phyloP scores from a whole-genome alignment of 37 sponge, comb jelly and placozoan species.

The Spongia lamella region DNA sequence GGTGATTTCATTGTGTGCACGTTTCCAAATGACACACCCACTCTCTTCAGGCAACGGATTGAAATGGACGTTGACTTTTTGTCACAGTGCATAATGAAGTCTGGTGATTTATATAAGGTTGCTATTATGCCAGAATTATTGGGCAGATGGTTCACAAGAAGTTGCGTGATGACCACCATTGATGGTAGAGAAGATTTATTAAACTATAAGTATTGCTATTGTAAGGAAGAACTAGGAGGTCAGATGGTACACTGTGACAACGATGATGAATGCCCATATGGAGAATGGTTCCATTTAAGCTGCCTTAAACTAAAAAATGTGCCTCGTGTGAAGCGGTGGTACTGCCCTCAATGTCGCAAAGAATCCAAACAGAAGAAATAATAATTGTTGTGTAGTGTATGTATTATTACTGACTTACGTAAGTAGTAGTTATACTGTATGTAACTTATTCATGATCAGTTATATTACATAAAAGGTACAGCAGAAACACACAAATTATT shows the following conservation, averaged over 20 bases:
- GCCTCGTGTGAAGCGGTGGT: slow-evolving; percentile 34
- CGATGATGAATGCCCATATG: slow-evolving; percentile 10
- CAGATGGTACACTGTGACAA: slow-evolving; percentile 65
- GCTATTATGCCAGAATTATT: slow-evolving; percentile 50
- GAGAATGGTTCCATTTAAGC: slow-evolving; percentile 48
- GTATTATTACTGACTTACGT: too few relatives aligned
- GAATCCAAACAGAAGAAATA: too few relatives aligned
- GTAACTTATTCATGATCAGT: too few relatives aligned
- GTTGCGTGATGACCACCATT: neutral
- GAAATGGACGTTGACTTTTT: slow-evolving; percentile 24
- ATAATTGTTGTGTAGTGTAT: too few relatives aligned
- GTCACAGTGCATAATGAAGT: neutral
- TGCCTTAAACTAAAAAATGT: slow-evolving; percentile 15
- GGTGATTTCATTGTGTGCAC: too few relatives aligned
- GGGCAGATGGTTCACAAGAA: slow-evolving; percentile 45
- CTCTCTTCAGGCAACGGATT: slow-evolving; percentile 38
- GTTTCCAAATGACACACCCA: slow-evolving; percentile 3
- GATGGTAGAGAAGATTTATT: neutral
- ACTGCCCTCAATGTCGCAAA: slow-evolving; percentile 64
- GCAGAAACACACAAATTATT: slow-evolving; percentile 68
- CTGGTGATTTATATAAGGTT: slow-evolving; percentile 11
- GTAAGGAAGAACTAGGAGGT: slow-evolving; percentile 34
- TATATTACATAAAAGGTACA: slow-evolving; percentile 45
- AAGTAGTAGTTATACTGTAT: too few relatives aligned
- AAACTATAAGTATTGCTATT: slow-evolving; percentile 45